Conservation (phyloP, 1,140 invertebrate genomes). For the Penaeus indicus region DNA sequence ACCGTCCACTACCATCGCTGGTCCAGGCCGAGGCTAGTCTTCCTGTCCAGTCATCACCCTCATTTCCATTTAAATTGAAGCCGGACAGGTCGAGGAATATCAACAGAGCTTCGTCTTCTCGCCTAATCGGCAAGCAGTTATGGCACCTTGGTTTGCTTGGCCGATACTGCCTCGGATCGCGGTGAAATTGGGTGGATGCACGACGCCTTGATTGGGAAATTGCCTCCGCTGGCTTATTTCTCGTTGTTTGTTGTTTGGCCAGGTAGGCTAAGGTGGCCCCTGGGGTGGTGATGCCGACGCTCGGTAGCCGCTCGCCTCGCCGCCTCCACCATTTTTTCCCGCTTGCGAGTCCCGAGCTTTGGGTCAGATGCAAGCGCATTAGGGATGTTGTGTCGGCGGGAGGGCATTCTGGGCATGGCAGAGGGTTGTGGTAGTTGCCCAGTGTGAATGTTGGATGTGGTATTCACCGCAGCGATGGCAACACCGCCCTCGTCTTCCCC, state of each 20-base stretch:
- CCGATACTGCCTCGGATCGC: too few relatives aligned
- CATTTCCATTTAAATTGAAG: constrained; percentile 48
- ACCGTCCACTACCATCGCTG: too few relatives aligned
- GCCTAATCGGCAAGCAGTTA: background rate
- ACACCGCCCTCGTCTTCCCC: constrained; percentile 19
- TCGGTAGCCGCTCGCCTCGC: too few relatives aligned
- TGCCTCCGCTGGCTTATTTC: constrained; percentile 2
- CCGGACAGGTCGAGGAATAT: constrained; percentile 20
- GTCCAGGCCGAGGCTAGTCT: background rate
- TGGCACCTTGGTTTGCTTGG: too few relatives aligned
- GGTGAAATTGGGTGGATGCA: too few relatives aligned
- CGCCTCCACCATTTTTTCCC: too few relatives aligned
- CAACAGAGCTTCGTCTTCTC: background rate
- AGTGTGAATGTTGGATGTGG: background rate
- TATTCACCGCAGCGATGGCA: constrained; percentile 7
- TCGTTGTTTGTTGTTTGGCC: constrained; percentile 34
- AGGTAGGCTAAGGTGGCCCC: constrained; percentile 17
- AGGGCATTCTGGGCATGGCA: background rate
- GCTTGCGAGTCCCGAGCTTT: too few relatives aligned
- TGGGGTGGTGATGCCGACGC: background rate
- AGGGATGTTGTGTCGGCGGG: too few relatives aligned
- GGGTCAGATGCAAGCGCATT: too few relatives aligned
- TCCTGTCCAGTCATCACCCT: constrained; percentile 33
- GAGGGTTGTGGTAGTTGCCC: background rate
- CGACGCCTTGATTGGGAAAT: constrained; percentile 23